Percentiles rank a stretch among this genome's conserved stretches.
phyloP scores from a whole-genome alignment of 2,113 vertebrate species.

The Oncorhynchus mykiss region DNA sequence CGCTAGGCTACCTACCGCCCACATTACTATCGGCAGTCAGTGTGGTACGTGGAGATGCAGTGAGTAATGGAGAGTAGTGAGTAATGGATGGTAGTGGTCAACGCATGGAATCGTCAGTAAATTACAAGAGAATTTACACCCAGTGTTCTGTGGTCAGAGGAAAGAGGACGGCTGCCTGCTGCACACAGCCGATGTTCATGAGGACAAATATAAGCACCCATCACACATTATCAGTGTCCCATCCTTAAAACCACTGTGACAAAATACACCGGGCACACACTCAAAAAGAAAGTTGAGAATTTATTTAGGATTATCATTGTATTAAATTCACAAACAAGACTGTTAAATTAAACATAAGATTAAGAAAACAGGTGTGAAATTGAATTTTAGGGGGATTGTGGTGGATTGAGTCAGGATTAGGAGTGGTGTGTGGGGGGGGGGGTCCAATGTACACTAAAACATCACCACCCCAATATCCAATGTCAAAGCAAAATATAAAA shows the following conservation, averaged over 20 bases:
- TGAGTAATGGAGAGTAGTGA: too few relatives aligned
- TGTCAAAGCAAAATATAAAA: constrained; percentile 8
- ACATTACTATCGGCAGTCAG: not conserved
- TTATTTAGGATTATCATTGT: constrained; percentile 55
- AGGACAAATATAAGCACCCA: constrained; percentile 13
- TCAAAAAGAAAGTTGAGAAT: constrained; percentile 46
- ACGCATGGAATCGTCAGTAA: too few relatives aligned
- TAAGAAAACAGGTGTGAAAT: constrained; percentile 32
- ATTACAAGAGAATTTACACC: too few relatives aligned
- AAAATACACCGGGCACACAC: constrained; percentile 25
- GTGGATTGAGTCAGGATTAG: constrained; percentile 27
- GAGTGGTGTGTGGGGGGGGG: not conserved
- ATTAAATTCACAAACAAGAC: constrained; percentile 56
- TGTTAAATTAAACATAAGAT: constrained; percentile 50
- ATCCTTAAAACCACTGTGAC: not conserved
- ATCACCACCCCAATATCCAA: constrained; percentile 3
- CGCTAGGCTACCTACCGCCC: too few relatives aligned
- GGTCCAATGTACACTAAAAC: not conserved
- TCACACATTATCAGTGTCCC: constrained; percentile 27
- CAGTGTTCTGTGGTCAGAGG: too few relatives aligned
- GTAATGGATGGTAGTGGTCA: too few relatives aligned
- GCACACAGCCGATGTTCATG: too few relatives aligned
- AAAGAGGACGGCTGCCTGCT: too few relatives aligned
- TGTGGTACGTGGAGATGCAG: not conserved
- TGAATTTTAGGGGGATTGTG: constrained; percentile 27